Base-by-base conservation (phyloP, 2,113 vertebrate genomes). In the Xenopus tropicalis region DNA sequence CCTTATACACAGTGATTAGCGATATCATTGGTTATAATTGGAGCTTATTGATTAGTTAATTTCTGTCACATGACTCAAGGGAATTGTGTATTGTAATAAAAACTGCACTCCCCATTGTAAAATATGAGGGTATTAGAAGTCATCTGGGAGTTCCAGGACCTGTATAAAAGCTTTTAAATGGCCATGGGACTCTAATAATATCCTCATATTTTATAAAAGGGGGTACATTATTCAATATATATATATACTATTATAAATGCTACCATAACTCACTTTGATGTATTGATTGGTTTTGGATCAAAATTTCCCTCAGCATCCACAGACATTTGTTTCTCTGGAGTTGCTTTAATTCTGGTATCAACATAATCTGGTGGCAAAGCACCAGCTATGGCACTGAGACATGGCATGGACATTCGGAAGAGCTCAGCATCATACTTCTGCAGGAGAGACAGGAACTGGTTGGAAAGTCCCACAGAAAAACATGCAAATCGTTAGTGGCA, bases 321-420 rank as follows among this genome's bases (percentile, higher is more conserved):
- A 19, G 94, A 96, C 69, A 92, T 82, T 54, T 93, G 93, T 52
- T 97, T 98, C 82, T 98, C 97, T 83, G 96, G 75, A 0, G 90
- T 85, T 48, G 91, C 88, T 68, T 80, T 89, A 78, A 94, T 93
- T 58, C 94, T 91, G 20, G 91, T 91, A 71, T 99, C 97, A 74
- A 98, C 88, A 71, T 97, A 98, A 84, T 99, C 97, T 1, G 97
- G 97, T 1, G 97, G 95, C 78, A 98, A 82, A 66, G 95, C 97
- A 80, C 97, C 97, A 6, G 94, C 93, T 73, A 99, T 96, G 76
- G 96, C 97, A 84, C 97, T 98, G 83, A 99, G 90, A 88, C 97
- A 99, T 68, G 97, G 95, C 86, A 99, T 92, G 76, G 96, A 95
- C 97, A 98, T 98, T 89, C 94, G 94, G 87, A 99, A 99, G 42